A percentile compares a stretch with the other conserved stretches of the same genome.
phyloP scores from a whole-genome alignment of 2,888 invertebrate genomes.

The Phengaris arion region DNA sequence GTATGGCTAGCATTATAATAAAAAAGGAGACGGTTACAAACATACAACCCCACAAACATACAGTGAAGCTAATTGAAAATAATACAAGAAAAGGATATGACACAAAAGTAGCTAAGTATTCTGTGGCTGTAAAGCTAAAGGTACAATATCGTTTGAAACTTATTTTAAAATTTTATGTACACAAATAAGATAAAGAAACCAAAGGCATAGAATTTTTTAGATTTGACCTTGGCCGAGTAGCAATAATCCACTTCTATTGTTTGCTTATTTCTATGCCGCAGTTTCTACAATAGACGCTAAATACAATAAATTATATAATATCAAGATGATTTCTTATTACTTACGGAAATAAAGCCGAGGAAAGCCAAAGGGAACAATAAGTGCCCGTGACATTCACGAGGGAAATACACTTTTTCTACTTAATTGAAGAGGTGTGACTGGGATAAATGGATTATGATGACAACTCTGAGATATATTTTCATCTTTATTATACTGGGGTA shows the following conservation, averaged over 20 bases:
- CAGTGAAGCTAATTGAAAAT: no score
- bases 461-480: conserved; percentile 7
- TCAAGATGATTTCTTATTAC: conserved; percentile 19
- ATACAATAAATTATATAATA: neutral
- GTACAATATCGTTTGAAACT: neutral
- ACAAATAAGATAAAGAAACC: neutral
- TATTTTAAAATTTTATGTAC: neutral
- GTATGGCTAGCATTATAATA: no score
- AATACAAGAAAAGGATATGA: no score
- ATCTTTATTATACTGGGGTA: neutral
- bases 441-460: neutral
- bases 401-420: conserved; percentile 15
- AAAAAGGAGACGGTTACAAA: no score
- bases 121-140: no score
- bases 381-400: neutral
- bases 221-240: neutral
- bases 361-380: conserved; percentile 7
- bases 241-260: conserved; percentile 16
- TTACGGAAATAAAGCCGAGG: neutral
- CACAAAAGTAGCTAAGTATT: no score
- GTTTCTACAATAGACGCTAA: no score
- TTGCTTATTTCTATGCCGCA: conserved; percentile 9
- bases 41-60: no score
- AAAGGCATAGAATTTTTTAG: neutral
- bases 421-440: conserved; percentile 24